Conservation (phyloP, 2,113 vertebrate species). For the Podarcis cretensis region DNA sequence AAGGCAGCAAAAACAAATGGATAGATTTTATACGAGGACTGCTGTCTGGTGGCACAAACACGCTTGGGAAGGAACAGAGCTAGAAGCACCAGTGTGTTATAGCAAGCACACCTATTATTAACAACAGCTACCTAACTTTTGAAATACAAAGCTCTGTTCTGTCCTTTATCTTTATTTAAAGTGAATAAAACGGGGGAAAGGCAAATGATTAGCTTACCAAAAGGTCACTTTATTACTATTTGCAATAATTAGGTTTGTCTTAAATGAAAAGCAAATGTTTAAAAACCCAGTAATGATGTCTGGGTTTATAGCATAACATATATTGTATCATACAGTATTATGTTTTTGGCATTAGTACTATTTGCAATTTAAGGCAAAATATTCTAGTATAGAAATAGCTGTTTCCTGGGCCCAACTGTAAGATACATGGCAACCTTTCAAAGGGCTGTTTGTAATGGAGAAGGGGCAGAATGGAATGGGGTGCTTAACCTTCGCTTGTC, state of each 20-base stretch:
- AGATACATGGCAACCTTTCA: background rate
- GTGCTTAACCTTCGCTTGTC: background rate
- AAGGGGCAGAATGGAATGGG: background rate
- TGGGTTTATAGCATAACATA: background rate
- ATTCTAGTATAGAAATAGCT: background rate
- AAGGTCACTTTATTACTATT: background rate
- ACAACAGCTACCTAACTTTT: background rate
- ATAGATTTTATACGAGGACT: background rate
- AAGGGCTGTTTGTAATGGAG: background rate
- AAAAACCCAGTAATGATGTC: background rate
- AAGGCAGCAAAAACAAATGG: background rate
- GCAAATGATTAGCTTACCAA: background rate
- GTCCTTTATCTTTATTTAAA: background rate
- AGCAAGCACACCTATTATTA: background rate
- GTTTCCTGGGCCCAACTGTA: background rate
- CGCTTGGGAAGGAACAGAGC: background rate
- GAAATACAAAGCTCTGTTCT: background rate
- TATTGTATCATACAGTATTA: no score
- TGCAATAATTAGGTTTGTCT: background rate
- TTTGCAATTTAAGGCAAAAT: background rate
- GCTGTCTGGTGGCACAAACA: background rate
- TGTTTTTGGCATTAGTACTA: background rate
- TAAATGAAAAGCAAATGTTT: background rate
- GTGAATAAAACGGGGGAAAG: background rate
- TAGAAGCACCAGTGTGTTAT: background rate